Conservation (phyloP, 2,888 invertebrate genomes). For the Brachyopa scutellaris region DNA sequence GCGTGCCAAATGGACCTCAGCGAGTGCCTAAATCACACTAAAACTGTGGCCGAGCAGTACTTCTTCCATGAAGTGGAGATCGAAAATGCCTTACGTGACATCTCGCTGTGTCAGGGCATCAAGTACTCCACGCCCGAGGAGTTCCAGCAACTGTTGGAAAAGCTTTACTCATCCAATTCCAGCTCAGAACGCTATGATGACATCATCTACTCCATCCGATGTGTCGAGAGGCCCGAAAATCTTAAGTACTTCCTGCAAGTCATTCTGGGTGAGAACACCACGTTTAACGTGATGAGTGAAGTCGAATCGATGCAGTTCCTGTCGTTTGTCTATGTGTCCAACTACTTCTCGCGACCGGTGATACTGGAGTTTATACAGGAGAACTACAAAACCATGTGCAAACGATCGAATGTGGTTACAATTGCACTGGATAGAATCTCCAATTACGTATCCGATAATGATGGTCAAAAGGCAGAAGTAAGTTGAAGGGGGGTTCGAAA, state of each 20-base stretch:
- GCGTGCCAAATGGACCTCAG: constrained; percentile 77
- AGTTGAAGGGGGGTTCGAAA: too few relatives aligned
- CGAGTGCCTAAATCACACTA: constrained; percentile 77
- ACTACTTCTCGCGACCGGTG: constrained; percentile 75
- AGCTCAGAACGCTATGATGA: constrained; percentile 75
- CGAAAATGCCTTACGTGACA: constrained; percentile 73
- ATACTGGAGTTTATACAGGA: constrained; percentile 77
- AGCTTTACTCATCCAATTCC: constrained; percentile 72
- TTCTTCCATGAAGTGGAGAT: constrained; percentile 75
- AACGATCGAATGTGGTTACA: not conserved
- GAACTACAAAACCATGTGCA: constrained; percentile 76
- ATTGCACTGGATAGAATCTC: constrained; percentile 24
- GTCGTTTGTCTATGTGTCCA: constrained; percentile 76
- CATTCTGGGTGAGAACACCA: constrained; percentile 76
- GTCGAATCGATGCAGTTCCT: constrained; percentile 77
- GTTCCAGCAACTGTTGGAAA: constrained; percentile 75
- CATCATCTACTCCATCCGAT: constrained; percentile 77
- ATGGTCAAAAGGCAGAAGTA: constrained; percentile 50
- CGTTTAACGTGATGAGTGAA: constrained; percentile 74
- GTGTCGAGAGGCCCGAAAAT: constrained; percentile 76
- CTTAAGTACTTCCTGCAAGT: constrained; percentile 76
- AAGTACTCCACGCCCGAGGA: constrained; percentile 75
- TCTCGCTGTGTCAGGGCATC: constrained; percentile 76
- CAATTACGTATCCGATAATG: constrained; percentile 46
- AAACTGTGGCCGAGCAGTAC: constrained; percentile 74